phyloP scores from a whole-genome alignment of 1,140 invertebrate species.

The Sycophila sp. region DNA sequence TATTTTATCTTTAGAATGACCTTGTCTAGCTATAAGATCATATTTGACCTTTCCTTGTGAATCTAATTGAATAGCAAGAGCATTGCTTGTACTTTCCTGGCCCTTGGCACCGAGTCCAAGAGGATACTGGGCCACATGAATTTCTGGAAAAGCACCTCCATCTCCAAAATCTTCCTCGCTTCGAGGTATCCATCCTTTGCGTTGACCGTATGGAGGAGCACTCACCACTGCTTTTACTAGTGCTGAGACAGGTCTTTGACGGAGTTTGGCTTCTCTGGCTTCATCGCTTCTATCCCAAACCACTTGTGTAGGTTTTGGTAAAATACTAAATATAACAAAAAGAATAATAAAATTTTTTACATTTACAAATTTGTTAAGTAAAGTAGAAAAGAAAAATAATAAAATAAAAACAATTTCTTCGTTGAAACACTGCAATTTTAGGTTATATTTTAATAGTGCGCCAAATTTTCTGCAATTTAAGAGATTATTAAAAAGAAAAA shows the following conservation, averaged over 20 bases:
- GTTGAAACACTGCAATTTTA: too few species aligned
- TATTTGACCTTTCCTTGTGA: conserved; percentile 96
- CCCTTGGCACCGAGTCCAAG: conserved; percentile 84
- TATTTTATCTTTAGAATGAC: conserved; percentile 96
- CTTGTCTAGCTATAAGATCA: conserved; percentile 94
- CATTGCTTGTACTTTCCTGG: conserved; percentile 84
- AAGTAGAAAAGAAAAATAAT: too few species aligned
- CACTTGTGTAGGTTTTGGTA: conserved; percentile 85
- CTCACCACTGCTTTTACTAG: conserved; percentile 84
- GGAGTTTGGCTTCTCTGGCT: conserved; percentile 70
- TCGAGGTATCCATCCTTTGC: conserved; percentile 94
- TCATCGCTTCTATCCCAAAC: conserved; percentile 92
- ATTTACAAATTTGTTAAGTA: too few species aligned
- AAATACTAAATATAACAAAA: conserved; percentile 68
- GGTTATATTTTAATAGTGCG: too few species aligned
- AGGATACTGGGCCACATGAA: conserved; percentile 96
- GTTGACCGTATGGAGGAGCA: conserved; percentile 96
- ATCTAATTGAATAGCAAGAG: conserved; percentile 93
- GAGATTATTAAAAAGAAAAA: too few species aligned
- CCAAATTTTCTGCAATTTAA: too few species aligned
- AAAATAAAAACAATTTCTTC: too few species aligned
- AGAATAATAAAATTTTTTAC: background rate
- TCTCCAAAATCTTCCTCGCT: conserved; percentile 89
- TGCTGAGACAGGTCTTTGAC: conserved; percentile 72
- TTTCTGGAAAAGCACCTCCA: conserved; percentile 99